Evolutionary conservation across 2,797 vertebrate species (phyloP).

Genomic region (Galago senegalensis): DNA sequence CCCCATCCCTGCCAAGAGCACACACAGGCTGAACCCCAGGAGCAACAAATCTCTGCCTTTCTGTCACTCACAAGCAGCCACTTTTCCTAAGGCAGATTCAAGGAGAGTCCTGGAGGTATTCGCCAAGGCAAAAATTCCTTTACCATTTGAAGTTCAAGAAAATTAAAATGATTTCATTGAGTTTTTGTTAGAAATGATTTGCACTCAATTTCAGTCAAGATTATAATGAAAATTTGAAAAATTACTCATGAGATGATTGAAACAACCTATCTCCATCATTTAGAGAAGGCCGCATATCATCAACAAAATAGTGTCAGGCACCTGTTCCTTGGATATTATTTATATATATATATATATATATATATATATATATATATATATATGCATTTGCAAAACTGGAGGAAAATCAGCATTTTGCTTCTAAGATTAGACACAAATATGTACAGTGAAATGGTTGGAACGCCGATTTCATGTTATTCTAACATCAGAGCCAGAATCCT

Average conservation of each 20-base stretch:
- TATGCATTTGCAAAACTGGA: neutral
- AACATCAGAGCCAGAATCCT: neutral
- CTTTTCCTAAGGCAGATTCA: neutral
- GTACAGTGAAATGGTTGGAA: neutral
- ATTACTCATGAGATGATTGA: neutral
- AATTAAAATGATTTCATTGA: neutral
- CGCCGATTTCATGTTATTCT: neutral
- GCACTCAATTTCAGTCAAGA: constrained; percentile 16
- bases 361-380: neutral
- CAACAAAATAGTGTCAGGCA: neutral
- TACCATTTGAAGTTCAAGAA: neutral
- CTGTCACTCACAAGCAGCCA: neutral
- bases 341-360: neutral
- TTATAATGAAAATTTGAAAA: constrained; percentile 46
- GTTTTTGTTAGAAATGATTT: constrained; percentile 55
- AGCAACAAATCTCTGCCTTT: neutral
- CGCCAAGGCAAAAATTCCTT: neutral
- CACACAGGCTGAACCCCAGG: neutral
- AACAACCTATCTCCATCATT: neutral
- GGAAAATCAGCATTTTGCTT: neutral
- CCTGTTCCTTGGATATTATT: constrained; percentile 5
- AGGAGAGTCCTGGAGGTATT: neutral
- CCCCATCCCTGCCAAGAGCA: neutral
- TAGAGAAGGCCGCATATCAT: neutral
- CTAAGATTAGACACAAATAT: neutral